Conservation (phyloP, 1,140 invertebrate species). For the Mamestra configurata region DNA sequence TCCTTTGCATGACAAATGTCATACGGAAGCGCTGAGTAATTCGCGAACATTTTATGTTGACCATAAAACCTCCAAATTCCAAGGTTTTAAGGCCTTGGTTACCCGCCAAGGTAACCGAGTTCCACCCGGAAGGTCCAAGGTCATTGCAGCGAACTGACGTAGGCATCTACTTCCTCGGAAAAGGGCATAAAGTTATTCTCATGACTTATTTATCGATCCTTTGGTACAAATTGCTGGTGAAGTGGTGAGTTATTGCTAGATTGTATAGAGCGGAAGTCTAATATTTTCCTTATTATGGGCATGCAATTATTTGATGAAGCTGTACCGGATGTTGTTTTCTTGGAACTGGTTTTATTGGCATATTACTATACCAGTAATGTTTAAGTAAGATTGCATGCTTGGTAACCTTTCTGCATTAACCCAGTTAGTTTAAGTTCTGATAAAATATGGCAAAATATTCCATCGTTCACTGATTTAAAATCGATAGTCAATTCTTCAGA, state of each 20-base stretch:
- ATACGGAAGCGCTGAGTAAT: constrained; percentile 34
- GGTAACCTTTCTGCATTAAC: too few species aligned
- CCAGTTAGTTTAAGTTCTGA: too few species aligned
- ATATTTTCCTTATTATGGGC: constrained; percentile 8
- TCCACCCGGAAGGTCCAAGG: constrained; percentile 42
- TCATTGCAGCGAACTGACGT: constrained; percentile 21
- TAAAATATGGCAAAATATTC: too few species aligned
- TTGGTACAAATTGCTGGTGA: constrained; percentile 8
- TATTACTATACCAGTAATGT: too few species aligned
- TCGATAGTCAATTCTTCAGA: neutral
- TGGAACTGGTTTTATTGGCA: neutral
- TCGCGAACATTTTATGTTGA: constrained; percentile 32
- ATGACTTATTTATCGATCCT: constrained; percentile 12
- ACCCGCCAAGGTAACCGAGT: constrained; percentile 29
- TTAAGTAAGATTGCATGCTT: too few species aligned
- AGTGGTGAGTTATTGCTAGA: constrained; percentile 17
- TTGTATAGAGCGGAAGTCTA: neutral
- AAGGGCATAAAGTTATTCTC: constrained; percentile 4
- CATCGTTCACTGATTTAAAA: too few species aligned
- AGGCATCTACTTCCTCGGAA: neutral
- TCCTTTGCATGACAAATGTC: constrained; percentile 3
- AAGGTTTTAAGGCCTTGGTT: constrained; percentile 15
- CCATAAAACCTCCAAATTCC: constrained; percentile 23
- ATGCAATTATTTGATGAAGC: neutral
- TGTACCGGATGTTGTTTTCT: neutral